Conservation (phyloP, 2,797 vertebrate species). For the Lithobates pipiens region DNA sequence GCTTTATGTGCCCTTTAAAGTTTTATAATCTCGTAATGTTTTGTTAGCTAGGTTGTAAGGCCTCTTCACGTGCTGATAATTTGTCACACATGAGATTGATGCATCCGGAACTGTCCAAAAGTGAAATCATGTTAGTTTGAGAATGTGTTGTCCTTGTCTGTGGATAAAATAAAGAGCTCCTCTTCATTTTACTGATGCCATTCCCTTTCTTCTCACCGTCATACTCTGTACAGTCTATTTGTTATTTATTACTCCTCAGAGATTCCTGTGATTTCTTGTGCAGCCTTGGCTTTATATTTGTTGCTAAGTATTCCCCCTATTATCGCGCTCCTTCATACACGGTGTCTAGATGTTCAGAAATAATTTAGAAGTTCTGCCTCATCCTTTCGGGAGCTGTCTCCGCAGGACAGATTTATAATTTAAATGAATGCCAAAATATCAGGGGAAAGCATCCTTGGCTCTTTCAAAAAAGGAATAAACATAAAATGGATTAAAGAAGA, state of each 20-base stretch:
- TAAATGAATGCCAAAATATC: conserved; percentile 40
- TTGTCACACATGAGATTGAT: conserved; percentile 25
- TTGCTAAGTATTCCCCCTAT: conserved; percentile 58
- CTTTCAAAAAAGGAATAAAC: conserved; percentile 1
- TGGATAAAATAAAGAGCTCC: conserved; percentile 55
- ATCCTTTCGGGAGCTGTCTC: conserved; percentile 57
- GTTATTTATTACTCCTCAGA: conserved; percentile 28
- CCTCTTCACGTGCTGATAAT: conserved; percentile 31
- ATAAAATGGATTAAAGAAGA: conserved; percentile 3
- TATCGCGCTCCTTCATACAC: neutral
- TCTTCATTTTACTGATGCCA: conserved; percentile 52
- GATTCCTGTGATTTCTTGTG: conserved; percentile 42
- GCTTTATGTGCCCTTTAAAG: conserved; percentile 2
- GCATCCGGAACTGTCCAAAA: conserved; percentile 49
- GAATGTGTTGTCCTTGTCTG: conserved; percentile 53
- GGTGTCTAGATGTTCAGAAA: conserved; percentile 57
- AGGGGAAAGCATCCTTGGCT: conserved; percentile 5
- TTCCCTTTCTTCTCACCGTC: conserved; percentile 47
- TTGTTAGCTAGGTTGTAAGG: conserved; percentile 38
- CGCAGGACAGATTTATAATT: conserved; percentile 57
- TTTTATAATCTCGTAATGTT: conserved; percentile 11
- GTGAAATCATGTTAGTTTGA: conserved; percentile 43
- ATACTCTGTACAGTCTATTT: conserved; percentile 46
- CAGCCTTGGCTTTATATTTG: conserved; percentile 41
- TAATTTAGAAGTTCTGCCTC: conserved; percentile 29